Evolutionary conservation across 2,888 invertebrate species (phyloP), one percentile per base, ranked within the genome.

Genomic region (Caenorhabditis virilis): DNA sequence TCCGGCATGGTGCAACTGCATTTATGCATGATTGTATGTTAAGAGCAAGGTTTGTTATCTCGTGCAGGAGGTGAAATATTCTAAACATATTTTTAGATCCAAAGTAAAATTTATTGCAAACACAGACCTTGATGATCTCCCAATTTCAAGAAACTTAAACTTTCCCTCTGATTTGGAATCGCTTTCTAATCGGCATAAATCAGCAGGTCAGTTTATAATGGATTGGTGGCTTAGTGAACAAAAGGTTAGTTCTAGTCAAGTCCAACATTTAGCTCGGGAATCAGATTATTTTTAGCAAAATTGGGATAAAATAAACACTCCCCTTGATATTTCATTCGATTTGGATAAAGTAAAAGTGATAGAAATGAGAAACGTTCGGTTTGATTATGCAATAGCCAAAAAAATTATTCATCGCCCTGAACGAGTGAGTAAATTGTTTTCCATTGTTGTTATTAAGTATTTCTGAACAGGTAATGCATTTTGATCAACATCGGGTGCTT

Each of bases 331-430:
- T 15, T 15, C 11, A 2, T 49, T 56, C 11, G 16, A 41, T 16
- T 11, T 56, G 16, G 16, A 36, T 27, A n/a, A 36, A 13, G 49
- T 41, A 6, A 11, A 22, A 26, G 22, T 56, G 3, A n/a, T 56
- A 3, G 16, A 48, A 4, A 9, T 16, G 4, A 23, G 20, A 1
- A 22, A 20, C 16, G 41, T 56, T 3, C 23, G 56, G 20, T 48
- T 39, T 22, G 56, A 56, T 16, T 63, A 63, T 26, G 15, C 33
- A 2, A 53, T 52, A 23, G 52, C 58, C 38, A 51, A 52, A n/a
- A 63, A 63, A 39, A 46, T 63, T 6, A 47, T 58, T 1, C 63
- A 63, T 13, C 57, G 63, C n/a, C 63, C 63, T n/a, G 63, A 63
- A 26, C 38, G 63, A 45, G 63, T 63, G 2, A 23, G 25, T 9